Conservation (phyloP, 2,888 invertebrate species). For the Schizotus pectinicornis region DNA sequence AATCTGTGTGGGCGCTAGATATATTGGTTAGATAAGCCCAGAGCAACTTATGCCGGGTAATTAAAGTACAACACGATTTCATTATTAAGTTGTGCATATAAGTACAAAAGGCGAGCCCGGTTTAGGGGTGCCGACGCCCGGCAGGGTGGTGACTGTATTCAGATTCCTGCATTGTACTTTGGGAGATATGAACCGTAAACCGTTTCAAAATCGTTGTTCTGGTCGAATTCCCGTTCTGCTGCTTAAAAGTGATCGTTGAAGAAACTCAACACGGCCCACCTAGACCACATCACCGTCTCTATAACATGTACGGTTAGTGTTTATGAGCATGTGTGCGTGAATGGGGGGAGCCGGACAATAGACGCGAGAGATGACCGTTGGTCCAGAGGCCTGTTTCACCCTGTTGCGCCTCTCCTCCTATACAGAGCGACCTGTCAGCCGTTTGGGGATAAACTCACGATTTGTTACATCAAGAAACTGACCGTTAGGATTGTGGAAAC, state of each 20-base stretch:
- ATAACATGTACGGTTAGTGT: slow-evolving; percentile 3
- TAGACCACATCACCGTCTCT: slow-evolving; percentile 33
- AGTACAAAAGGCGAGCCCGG: too few relatives aligned
- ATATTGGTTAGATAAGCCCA: too few relatives aligned
- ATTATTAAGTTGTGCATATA: too few relatives aligned
- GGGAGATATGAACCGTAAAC: slow-evolving; percentile 25
- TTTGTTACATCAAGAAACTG: slow-evolving; percentile 39
- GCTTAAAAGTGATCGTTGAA: slow-evolving; percentile 23
- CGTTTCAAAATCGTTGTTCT: slow-evolving; percentile 25
- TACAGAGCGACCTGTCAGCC: slow-evolving; percentile 32
- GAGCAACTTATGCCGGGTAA: too few relatives aligned
- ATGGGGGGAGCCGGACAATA: slow-evolving; percentile 44
- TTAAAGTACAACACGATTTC: too few relatives aligned
- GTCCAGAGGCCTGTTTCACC: slow-evolving; percentile 35
- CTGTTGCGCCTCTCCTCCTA: slow-evolving; percentile 35
- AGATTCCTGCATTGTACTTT: slow-evolving; percentile 11
- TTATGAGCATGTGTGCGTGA: slow-evolving; percentile 7
- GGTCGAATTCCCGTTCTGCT: slow-evolving; percentile 27
- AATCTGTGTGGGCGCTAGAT: too few relatives aligned
- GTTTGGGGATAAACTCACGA: slow-evolving; percentile 38
- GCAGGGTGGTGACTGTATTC: background rate
- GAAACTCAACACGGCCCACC: slow-evolving; percentile 36
- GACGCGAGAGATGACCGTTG: slow-evolving; percentile 42
- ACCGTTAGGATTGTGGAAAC: slow-evolving; percentile 38
- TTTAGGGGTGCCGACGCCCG: too few relatives aligned